phyloP scores from a whole-genome alignment of 2,113 vertebrate genomes.

The Zosterops lateralis region DNA sequence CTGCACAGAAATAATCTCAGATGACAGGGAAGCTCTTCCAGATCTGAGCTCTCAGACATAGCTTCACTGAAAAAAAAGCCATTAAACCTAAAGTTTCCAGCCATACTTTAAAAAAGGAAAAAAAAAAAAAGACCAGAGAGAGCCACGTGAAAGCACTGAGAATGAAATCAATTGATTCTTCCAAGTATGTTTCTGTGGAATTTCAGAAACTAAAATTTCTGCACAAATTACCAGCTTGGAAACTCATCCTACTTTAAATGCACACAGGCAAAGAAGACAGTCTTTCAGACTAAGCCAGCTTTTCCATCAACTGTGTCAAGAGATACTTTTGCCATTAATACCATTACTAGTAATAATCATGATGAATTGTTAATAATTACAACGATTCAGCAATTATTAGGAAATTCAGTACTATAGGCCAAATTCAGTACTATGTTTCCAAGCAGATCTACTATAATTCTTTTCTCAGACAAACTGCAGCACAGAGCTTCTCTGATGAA shows the following conservation, averaged over 20 bases:
- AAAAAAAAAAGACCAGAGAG: background rate
- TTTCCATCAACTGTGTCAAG: background rate
- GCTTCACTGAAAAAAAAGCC: background rate
- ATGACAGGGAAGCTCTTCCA: slow-evolving; percentile 16
- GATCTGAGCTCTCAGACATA: background rate
- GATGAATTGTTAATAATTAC: background rate
- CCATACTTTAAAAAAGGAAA: background rate
- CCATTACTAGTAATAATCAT: background rate
- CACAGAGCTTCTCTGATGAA: background rate
- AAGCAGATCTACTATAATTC: background rate
- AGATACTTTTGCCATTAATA: background rate
- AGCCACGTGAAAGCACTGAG: background rate
- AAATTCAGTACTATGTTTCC: background rate
- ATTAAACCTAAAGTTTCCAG: slow-evolving; percentile 4
- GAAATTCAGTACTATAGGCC: background rate
- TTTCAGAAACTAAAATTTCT: slow-evolving; percentile 19
- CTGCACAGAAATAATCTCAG: background rate
- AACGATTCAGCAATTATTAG: background rate
- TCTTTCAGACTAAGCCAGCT: background rate
- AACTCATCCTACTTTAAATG: background rate
- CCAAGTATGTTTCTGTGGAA: background rate
- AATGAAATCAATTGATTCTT: slow-evolving; percentile 1
- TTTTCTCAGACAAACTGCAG: background rate
- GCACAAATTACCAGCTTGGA: background rate
- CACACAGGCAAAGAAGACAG: background rate